Conservation (phyloP, 2,888 invertebrate species). For the Tyria jacobaeae region DNA sequence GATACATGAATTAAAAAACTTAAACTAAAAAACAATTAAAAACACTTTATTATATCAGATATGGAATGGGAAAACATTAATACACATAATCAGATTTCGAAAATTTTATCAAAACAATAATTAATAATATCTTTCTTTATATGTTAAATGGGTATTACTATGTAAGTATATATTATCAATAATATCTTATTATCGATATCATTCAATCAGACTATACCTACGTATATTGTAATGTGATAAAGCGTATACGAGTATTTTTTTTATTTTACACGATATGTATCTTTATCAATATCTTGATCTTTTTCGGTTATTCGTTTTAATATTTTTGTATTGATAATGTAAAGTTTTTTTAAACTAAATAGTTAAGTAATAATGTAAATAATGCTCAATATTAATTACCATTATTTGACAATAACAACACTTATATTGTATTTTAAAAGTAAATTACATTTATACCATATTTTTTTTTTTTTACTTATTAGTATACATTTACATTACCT, state of each 20-base stretch:
- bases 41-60: constrained; percentile 17
- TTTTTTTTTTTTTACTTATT: no score
- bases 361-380: no score
- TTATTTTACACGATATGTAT: constrained; percentile 2
- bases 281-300: constrained; percentile 3
- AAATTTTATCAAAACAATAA: constrained; percentile 21
- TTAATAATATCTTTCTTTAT: constrained; percentile 37
- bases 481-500: no score
- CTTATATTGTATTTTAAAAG: no score
- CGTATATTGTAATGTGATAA: no score
- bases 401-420: no score
- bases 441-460: no score
- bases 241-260: constrained; percentile 1
- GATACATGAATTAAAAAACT: no score
- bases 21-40: no score
- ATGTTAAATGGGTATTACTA: constrained; percentile 39
- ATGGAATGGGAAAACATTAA: constrained; percentile 21
- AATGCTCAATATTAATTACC: neutral
- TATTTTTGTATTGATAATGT: neutral
- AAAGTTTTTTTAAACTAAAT: no score
- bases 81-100: constrained; percentile 34
- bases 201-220: constrained; percentile 15
- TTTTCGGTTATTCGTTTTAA: neutral
- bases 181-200: constrained; percentile 13
- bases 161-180: constrained; percentile 8